Evolutionary conservation across 30 jellyfish, hydroid and myxozoan species (phyloP), one percentile per base, ranked within the genome.

Genomic region (Rhopilema esculentum): DNA sequence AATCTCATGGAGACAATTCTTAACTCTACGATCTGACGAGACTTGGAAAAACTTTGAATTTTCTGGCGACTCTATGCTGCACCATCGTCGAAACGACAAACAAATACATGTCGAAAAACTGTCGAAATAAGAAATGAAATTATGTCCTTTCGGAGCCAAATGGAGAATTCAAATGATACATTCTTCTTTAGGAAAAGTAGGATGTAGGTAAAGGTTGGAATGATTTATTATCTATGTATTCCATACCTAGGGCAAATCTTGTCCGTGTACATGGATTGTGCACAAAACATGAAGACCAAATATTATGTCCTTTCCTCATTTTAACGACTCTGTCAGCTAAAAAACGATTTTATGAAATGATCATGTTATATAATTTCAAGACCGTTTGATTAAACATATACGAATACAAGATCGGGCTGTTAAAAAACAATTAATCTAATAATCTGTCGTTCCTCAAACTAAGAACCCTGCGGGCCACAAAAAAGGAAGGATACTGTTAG

Each of bases 211-310:
- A n/a, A n/a, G n/a, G n/a, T n/a, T n/a, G n/a, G n/a, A n/a, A n/a
- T n/a, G n/a, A n/a, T n/a, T n/a, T n/a, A n/a, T n/a, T n/a, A n/a
- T n/a, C n/a, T n/a, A n/a, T n/a, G n/a, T n/a, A n/a, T n/a, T n/a
- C n/a, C 77, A 66, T 24, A 80, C 90, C 90, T 9, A 80, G 26
- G 25, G 90, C 90, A 17, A 80, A 63, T 66, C 61, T 80, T 21
- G 70, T 66, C 8, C 65, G 57, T 19, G 75, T 53, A 0, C 49
- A 80, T 15, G 75, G 63, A 29, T 31, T 40, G 31, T 49, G 72
- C 33, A 80, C 31, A 68, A 64, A 80, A 40, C 82, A 80, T 9
- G 90, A 80, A 2, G 90, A 80, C 90, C 90, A 80, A 20, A 80
- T 80, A 49, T 16, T 61, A 21, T 80, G 90, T 21, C 53, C 68